phyloP scores from a whole-genome alignment of 92 coral and sea anemone genomes.

The Siderastrea radians region DNA sequence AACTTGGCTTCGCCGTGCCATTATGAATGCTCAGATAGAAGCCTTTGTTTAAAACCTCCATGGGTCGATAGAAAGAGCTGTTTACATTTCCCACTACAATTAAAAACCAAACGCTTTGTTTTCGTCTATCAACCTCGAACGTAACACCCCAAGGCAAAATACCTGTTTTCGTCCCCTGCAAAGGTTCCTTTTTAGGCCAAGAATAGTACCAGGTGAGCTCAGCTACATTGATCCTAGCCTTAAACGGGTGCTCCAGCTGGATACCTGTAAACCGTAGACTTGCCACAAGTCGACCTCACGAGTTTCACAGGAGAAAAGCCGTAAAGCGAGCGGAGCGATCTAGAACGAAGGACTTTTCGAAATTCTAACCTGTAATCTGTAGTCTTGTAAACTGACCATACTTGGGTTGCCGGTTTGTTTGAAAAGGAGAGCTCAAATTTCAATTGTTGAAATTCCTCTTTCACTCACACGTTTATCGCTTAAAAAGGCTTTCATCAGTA shows the following conservation, averaged over 20 bases:
- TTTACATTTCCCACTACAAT: slow-evolving; percentile 17
- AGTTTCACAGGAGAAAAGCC: no score
- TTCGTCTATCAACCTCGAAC: slow-evolving; percentile 6
- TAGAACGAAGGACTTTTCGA: no score
- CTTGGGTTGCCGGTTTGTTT: background rate
- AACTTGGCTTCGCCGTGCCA: background rate
- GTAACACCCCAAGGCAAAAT: slow-evolving; percentile 5
- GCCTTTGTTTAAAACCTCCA: slow-evolving; percentile 11
- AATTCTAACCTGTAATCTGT: no score
- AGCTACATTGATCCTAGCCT: background rate
- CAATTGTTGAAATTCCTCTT: background rate
- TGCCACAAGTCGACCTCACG: no score
- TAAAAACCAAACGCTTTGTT: background rate
- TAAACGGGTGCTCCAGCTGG: background rate
- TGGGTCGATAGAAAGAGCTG: background rate
- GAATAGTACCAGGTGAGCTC: background rate
- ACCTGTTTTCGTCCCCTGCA: slow-evolving; percentile 14
- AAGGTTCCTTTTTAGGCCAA: slow-evolving; percentile 4
- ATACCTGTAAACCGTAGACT: background rate
- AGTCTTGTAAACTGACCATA: background rate
- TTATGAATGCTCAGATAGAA: background rate
- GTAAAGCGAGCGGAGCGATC: no score
- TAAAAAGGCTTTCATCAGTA: background rate
- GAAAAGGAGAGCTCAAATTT: background rate
- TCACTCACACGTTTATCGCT: no score